Evolutionary conservation across 2,797 vertebrate species (phyloP).

Genomic region (Pempheris klunzingeri): DNA sequence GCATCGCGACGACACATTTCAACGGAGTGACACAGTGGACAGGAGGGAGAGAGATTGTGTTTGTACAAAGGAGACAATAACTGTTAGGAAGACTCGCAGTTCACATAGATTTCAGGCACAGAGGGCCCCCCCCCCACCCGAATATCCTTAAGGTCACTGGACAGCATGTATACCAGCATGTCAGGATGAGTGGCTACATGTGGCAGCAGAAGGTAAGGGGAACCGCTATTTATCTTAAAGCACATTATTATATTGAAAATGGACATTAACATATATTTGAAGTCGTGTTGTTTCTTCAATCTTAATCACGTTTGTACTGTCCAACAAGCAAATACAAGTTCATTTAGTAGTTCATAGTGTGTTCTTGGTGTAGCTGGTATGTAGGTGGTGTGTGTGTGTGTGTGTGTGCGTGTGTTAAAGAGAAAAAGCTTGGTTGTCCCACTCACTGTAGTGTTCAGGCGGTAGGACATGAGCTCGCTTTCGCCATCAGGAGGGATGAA

Average conservation of each 20-base stretch:
- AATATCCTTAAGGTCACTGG: neutral
- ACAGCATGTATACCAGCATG: neutral
- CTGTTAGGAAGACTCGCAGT: neutral
- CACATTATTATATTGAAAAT: neutral
- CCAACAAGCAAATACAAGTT: neutral
- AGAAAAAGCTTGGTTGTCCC: conserved; percentile 17
- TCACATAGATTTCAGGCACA: conserved; percentile 1
- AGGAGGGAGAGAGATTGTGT: conserved; percentile 23
- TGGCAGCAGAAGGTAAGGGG: neutral
- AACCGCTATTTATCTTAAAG: neutral
- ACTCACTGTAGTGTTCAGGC: conserved; percentile 88
- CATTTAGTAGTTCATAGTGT: too few relatives aligned
- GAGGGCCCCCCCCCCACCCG: neutral
- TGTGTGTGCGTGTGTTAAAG: conserved; percentile 16
- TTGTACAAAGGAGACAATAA: conserved; percentile 33
- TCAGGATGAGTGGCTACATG: conserved; percentile 2
- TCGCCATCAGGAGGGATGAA: conserved; percentile 90
- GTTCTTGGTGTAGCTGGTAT: neutral
- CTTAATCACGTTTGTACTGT: neutral
- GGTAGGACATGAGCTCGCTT: conserved; percentile 90
- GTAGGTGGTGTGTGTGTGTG: conserved; percentile 19
- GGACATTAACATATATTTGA: neutral
- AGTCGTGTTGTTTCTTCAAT: neutral
- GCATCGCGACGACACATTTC: conserved; percentile 47
- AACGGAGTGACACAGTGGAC: conserved; percentile 30